Conservation (phyloP, 2,797 vertebrate genomes). For the Eutrigla gurnardus region DNA sequence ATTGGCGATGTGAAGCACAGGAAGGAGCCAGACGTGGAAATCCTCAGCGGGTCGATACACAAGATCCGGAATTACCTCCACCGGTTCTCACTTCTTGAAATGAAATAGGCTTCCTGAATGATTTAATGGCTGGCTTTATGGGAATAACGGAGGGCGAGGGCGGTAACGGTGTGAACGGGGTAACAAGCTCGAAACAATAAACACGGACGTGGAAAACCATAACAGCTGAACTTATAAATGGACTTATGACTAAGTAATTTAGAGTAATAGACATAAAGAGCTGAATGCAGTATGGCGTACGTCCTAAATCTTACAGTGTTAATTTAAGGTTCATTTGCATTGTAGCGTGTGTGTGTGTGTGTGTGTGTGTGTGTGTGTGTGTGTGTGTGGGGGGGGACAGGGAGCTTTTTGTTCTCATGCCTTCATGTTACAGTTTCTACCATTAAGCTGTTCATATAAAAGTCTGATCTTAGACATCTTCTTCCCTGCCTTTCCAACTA, state of each 20-base stretch:
- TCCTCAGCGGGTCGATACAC: slow-evolving; percentile 58
- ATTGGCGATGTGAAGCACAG: slow-evolving; percentile 21
- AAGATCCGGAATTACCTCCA: slow-evolving; percentile 66
- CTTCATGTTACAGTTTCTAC: slow-evolving; percentile 18
- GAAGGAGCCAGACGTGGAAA: slow-evolving; percentile 53
- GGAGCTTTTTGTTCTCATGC: slow-evolving; percentile 36
- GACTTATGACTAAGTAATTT: slow-evolving; percentile 15
- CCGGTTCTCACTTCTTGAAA: slow-evolving; percentile 69
- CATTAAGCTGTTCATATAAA: slow-evolving; percentile 37
- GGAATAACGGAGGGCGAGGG: slow-evolving; percentile 60
- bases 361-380: neutral
- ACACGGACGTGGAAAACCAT: slow-evolving; percentile 46
- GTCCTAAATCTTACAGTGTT: slow-evolving; percentile 26
- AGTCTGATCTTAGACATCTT: slow-evolving; percentile 46
- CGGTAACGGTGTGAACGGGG: slow-evolving; percentile 37
- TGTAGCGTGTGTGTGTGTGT: neutral
- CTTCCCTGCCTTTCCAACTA: slow-evolving; percentile 45
- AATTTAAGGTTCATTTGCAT: neutral
- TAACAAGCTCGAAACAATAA: slow-evolving; percentile 62
- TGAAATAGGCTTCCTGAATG: slow-evolving; percentile 67
- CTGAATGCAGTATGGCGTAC: neutral
- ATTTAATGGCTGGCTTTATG: slow-evolving; percentile 70
- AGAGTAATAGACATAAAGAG: slow-evolving; percentile 18
- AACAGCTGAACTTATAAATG: slow-evolving; percentile 48
- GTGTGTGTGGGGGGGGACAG: neutral